phyloP scores from a whole-genome alignment of 1,140 invertebrate genomes.

The Planococcus citri region DNA sequence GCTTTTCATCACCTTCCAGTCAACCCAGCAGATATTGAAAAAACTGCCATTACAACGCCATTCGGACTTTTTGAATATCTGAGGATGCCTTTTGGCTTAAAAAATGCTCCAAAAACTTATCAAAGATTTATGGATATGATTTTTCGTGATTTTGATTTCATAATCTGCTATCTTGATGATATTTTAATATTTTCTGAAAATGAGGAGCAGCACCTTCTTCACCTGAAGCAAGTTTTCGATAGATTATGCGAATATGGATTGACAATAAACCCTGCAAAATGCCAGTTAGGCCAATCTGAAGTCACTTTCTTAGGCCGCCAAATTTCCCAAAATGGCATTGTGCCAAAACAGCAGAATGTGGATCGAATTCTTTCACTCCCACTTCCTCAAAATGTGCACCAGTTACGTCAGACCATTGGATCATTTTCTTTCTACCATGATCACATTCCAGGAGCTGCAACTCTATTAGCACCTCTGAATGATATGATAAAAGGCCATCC shows the following conservation, averaged over 20 bases:
- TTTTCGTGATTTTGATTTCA: slow-evolving; percentile 31
- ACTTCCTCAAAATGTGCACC: too few relatives aligned
- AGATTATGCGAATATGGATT: slow-evolving; percentile 26
- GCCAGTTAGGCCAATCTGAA: slow-evolving; percentile 28
- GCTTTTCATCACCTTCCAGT: slow-evolving; percentile 40
- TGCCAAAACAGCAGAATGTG: not conserved
- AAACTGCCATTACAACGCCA: slow-evolving; percentile 31
- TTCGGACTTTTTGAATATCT: slow-evolving; percentile 25
- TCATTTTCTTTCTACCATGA: too few relatives aligned
- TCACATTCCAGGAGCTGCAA: too few relatives aligned
- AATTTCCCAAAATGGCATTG: slow-evolving; percentile 24
- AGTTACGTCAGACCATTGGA: too few relatives aligned
- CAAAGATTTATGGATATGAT: slow-evolving; percentile 39
- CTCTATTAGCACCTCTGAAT: too few relatives aligned
- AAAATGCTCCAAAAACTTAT: slow-evolving; percentile 36
- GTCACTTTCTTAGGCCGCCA: slow-evolving; percentile 31
- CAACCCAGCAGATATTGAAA: slow-evolving; percentile 30
- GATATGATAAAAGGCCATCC: too few relatives aligned
- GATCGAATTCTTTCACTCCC: too few relatives aligned
- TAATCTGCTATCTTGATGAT: slow-evolving; percentile 33
- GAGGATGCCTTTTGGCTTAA: slow-evolving; percentile 31
- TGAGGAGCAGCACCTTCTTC: slow-evolving; percentile 28
- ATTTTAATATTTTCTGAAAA: slow-evolving; percentile 31
- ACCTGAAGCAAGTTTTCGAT: slow-evolving; percentile 26
- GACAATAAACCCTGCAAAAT: not conserved